Evolutionary conservation across 2,113 vertebrate genomes (phyloP).

Genomic region (Madoqua kirkii): DNA sequence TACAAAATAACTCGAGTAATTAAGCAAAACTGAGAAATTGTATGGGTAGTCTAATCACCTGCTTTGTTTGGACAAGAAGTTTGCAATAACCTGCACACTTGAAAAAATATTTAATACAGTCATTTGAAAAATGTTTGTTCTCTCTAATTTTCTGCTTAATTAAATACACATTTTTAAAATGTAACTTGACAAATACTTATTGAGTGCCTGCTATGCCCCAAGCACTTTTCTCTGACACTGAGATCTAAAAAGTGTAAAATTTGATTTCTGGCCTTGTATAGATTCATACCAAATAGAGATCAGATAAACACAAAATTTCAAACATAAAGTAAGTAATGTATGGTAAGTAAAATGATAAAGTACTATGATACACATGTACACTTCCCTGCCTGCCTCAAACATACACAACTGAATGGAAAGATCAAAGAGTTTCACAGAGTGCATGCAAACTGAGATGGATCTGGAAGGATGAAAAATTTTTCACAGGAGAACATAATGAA

Average conservation of each 20-base stretch:
- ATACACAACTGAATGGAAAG: neutral
- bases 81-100: neutral
- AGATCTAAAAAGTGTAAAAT: neutral
- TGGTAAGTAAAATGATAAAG: neutral
- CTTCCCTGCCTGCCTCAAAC: fast-evolving
- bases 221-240: neutral
- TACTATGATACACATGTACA: neutral
- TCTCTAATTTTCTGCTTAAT: neutral
- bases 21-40: constrained; percentile 10
- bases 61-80: neutral
- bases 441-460: neutral
- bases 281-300: neutral
- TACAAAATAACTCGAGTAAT: neutral
- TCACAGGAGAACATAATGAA: neutral
- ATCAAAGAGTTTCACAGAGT: neutral
- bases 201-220: neutral
- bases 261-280: neutral
- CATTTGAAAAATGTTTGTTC: neutral
- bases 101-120: constrained; percentile 22
- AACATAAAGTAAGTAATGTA: neutral
- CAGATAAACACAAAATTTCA: neutral
- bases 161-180: neutral
- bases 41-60: neutral
- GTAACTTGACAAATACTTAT: constrained; percentile 24
- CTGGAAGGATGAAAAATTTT: neutral